phyloP scores from a whole-genome alignment of 64 coral and sea anemone species.

The Montipora capricornis region DNA sequence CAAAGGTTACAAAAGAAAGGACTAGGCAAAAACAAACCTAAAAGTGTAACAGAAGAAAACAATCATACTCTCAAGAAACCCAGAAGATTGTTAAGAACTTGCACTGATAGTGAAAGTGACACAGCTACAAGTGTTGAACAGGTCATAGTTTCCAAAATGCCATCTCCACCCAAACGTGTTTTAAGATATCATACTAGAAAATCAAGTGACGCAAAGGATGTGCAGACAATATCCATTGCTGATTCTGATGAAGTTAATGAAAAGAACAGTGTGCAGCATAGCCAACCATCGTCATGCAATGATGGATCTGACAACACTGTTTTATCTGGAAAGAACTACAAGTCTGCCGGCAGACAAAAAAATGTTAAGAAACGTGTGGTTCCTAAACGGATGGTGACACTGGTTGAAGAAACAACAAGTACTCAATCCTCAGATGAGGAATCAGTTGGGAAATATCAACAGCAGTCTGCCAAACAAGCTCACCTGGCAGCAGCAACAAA shows the following conservation, averaged over 20 bases:
- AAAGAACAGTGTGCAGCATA: background rate
- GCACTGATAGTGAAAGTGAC: background rate
- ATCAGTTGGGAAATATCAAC: background rate
- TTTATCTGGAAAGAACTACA: background rate
- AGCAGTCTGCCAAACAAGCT: background rate
- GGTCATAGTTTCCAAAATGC: background rate
- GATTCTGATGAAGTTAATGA: background rate
- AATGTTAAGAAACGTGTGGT: background rate
- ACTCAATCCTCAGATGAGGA: conserved; percentile 15
- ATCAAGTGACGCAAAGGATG: background rate
- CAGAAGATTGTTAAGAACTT: background rate
- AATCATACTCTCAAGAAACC: background rate
- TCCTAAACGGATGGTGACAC: background rate
- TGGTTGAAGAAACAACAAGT: background rate
- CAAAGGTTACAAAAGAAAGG: background rate
- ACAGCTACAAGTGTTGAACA: background rate
- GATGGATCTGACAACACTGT: background rate
- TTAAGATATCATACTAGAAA: conserved; percentile 9
- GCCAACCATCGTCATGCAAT: background rate
- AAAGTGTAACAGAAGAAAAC: background rate
- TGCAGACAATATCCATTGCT: background rate
- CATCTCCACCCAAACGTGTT: conserved; percentile 21
- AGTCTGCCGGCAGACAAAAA: background rate
- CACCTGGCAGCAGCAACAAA: background rate
- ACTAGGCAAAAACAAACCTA: background rate